Base-by-base conservation (phyloP, 2,113 vertebrate genomes). In the Scomber scombrus region DNA sequence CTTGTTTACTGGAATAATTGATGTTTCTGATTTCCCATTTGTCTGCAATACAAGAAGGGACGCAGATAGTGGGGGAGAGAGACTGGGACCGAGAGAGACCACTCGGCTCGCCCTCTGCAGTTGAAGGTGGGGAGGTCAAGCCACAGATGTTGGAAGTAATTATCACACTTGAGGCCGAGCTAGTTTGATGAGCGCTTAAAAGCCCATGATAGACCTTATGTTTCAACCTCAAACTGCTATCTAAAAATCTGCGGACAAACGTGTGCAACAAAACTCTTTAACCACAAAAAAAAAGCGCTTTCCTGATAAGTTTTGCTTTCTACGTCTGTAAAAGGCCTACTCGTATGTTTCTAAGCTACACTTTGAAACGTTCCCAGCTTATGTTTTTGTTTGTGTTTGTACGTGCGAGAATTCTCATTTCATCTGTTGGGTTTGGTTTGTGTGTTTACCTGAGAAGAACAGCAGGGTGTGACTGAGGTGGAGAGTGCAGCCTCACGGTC, bases 1-100 rank as follows among this genome's bases (percentile, higher is more conserved):
- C 90, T 90, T 93, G 93, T 92, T 91, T 92, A 93, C 91, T 11
- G 74, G 78, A 76, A 75, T 93, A 92, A 93, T 88, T 88, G 85
- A 93, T 91, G 89, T 65, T 90, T 91, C 78, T 77, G 83, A 89
- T 87, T 84, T 86, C 66, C 84, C 81, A 80, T 88, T 87, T 86
- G 82, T 58, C 61, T 58, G 74, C 63, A 47, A 80, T 52, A 19
- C 46, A 74, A 85, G 63, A 55, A 56, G 64, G 31, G 75, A 68
- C 15, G 2, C 43, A 57, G 65, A 55, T 9, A 29, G 70, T n/a
- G 2, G 18, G 10, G 18, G 58, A 26, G 45, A 11, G 60, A 26
- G 68, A 31, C n/a, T 34, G 21, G 21, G 19, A 82, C 46, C 19
- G 29, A 40, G 29, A 63, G 68, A 46, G 12, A 31, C 15, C 23